These are phyloP conservation scores for Herminia tarsipennalis DNA, from an alignment of 2,888 invertebrate species.

Conservation along the genomic window DNA sequence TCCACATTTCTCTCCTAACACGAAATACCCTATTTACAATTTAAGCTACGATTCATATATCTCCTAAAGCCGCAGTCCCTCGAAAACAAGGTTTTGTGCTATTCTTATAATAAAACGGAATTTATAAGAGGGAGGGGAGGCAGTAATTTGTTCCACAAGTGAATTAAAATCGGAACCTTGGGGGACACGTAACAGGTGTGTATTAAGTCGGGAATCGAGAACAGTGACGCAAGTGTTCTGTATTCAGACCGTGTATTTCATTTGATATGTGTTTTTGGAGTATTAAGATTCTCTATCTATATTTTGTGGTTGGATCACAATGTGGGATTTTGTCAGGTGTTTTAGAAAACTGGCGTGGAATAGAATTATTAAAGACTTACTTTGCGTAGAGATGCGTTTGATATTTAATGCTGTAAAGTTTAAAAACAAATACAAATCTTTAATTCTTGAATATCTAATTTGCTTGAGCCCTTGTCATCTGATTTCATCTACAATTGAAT, in stretches of 20 bases:
- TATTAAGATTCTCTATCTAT: conserved; percentile 11
- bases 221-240: conserved; percentile 7
- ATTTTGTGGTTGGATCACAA: not conserved
- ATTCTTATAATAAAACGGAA: conserved; percentile 15
- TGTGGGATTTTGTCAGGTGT: no score
- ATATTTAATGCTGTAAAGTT: no score
- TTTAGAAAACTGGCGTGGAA: no score
- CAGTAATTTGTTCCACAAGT: conserved; percentile 18
- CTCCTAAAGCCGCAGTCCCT: not conserved
- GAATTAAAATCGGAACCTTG: conserved; percentile 17
- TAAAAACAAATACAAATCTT: no score
- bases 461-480: no score
- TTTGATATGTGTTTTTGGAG: conserved; percentile 19
- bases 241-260: conserved; percentile 25
- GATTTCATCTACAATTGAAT: no score
- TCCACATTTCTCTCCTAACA: not conserved
- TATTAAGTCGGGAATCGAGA: conserved; percentile 1
- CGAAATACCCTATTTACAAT: not conserved
- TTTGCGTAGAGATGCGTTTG: no score
- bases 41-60: not conserved
- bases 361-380: no score
- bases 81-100: conserved; percentile 3
- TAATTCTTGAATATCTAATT: no score
- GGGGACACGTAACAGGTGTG: conserved; percentile 11
- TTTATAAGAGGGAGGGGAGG: conserved; percentile 8